These are phyloP conservation scores for Drosophila takahashii DNA, from an alignment of 1,140 invertebrate genomes.

Conservation along the genomic window DNA sequence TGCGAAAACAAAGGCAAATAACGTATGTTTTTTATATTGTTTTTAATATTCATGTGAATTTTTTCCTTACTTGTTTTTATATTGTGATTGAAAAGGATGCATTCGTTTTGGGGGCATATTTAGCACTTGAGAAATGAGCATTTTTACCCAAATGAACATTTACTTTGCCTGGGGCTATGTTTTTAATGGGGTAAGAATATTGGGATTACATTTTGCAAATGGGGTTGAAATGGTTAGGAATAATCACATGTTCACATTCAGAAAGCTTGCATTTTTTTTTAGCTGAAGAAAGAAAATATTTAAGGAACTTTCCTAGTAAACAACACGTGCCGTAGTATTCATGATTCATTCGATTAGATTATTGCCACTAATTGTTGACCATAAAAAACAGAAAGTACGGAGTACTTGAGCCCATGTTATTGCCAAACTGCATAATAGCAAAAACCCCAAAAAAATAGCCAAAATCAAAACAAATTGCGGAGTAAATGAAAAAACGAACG, in stretches of 20 bases:
- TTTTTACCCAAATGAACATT: conserved; percentile 78
- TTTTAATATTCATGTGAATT: conserved; percentile 72
- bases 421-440: conserved; percentile 45
- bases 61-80: conserved; percentile 6
- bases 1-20: conserved; percentile 64
- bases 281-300: not conserved
- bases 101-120: conserved; percentile 40
- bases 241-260: too few relatives aligned
- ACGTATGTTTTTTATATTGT: conserved; percentile 78
- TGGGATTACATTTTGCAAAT: conserved; percentile 1
- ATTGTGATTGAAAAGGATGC: conserved; percentile 14
- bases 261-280: not conserved
- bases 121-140: conserved; percentile 78
- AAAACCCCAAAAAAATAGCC: conserved; percentile 3
- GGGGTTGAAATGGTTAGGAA: not conserved
- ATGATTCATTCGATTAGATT: conserved; percentile 34
- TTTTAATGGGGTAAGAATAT: not conserved
- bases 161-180: conserved; percentile 62
- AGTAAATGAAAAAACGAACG: conserved; percentile 32
- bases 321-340: not conserved
- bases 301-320: not conserved
- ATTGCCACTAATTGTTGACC: not conserved
- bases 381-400: not conserved
- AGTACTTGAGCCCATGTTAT: conserved; percentile 35
- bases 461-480: conserved; percentile 61